A percentile compares a stretch with the other conserved stretches of the same genome.
Conservation (phyloP, 2,888 invertebrate species). For the Lottia gigantea region DNA sequence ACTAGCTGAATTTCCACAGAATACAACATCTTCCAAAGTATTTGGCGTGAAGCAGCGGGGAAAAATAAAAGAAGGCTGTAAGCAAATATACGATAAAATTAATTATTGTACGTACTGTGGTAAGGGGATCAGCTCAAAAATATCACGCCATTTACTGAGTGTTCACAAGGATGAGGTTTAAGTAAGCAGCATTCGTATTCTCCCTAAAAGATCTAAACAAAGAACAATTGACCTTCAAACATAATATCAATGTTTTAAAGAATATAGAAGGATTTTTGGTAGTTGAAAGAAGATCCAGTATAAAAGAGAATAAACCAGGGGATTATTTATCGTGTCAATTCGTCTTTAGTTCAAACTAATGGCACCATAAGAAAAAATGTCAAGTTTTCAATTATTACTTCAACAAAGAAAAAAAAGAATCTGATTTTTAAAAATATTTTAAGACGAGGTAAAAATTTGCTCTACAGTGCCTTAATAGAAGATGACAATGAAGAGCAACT, state of each 20-base stretch:
- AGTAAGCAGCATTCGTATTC: background rate
- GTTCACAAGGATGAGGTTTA: background rate
- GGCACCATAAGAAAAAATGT: background rate
- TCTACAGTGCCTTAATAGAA: background rate
- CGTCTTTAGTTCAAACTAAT: too few relatives aligned
- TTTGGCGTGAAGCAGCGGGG: background rate
- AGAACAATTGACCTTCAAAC: background rate
- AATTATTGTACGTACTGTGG: background rate
- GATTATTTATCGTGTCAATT: background rate
- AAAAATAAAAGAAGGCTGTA: constrained; percentile 2
- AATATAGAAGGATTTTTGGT: background rate
- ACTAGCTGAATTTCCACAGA: too few relatives aligned
- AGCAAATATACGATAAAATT: background rate
- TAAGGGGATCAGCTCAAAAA: background rate
- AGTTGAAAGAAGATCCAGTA: background rate
- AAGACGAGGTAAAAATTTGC: background rate
- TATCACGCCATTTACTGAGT: background rate
- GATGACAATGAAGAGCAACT: background rate
- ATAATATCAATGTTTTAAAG: background rate
- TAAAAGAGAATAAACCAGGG: background rate
- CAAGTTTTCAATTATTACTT: constrained; percentile 1
- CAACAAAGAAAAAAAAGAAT: background rate
- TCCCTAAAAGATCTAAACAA: background rate
- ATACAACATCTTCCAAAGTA: too few relatives aligned
- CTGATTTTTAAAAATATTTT: background rate